Evolutionary conservation across 2,797 vertebrate genomes (phyloP).

Genomic region (Sebastes taczanowskii): DNA sequence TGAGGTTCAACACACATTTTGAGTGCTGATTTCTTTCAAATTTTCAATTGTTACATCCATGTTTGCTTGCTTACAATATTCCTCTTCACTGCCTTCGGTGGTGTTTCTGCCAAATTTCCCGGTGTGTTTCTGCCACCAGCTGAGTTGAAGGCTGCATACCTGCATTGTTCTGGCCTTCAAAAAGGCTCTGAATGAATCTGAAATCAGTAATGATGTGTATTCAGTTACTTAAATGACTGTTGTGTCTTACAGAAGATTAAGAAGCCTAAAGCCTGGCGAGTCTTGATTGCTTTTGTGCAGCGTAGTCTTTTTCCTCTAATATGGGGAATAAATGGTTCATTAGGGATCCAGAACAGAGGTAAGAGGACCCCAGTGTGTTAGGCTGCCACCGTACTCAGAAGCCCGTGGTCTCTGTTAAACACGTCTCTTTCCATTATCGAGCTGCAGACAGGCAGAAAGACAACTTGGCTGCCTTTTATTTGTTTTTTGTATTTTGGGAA

Average conservation of each 20-base stretch:
- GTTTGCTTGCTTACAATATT: not conserved
- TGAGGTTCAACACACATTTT: not conserved
- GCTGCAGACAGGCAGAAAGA: constrained; percentile 35
- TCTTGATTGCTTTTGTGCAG: constrained; percentile 24
- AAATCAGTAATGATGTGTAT: constrained; percentile 2
- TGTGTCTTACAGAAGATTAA: constrained; percentile 18
- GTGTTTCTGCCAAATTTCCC: not conserved
- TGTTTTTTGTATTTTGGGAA: constrained; percentile 61
- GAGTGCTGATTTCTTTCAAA: not conserved
- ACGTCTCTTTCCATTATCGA: constrained; percentile 42
- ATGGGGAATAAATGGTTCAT: constrained; percentile 31
- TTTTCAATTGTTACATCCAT: not conserved
- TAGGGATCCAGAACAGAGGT: constrained; percentile 11
- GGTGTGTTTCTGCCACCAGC: not conserved
- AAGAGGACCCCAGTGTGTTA: constrained; percentile 4
- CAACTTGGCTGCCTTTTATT: constrained; percentile 58
- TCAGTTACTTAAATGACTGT: constrained; percentile 1
- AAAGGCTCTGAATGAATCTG: not conserved
- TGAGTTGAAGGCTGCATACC: not conserved
- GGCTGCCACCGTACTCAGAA: not conserved
- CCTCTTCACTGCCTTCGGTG: not conserved
- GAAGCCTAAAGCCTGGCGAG: not conserved
- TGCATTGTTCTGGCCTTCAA: constrained; percentile 7
- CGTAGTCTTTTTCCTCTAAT: not conserved
- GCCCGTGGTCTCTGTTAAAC: constrained; percentile 30